Percentiles rank a stretch among this genome's conserved stretches.
These are phyloP conservation scores for Nesogale talazaci DNA, from an alignment of 2,113 vertebrate genomes.

Conservation along the genomic window DNA sequence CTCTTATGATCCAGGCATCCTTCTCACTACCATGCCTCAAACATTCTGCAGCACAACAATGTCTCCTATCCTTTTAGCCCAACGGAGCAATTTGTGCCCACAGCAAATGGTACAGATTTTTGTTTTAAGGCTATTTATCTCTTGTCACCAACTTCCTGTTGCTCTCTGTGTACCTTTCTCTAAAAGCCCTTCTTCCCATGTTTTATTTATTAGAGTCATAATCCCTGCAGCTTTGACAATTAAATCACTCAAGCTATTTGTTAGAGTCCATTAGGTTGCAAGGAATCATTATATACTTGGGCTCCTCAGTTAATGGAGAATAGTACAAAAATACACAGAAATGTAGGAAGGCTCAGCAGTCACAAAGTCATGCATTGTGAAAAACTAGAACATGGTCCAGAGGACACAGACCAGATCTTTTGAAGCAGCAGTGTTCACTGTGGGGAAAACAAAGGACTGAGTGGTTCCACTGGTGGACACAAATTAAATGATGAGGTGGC, in stretches of 20 bases:
- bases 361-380: neutral
- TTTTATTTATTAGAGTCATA: constrained; percentile 53
- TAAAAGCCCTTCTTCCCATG: constrained; percentile 47
- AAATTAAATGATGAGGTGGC: neutral
- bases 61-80: neutral
- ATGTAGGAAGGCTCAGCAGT: constrained; percentile 17
- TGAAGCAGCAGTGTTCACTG: neutral
- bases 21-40: neutral
- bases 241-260: constrained; percentile 50
- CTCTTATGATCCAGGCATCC: constrained; percentile 53
- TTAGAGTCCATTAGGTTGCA: constrained; percentile 59
- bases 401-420: neutral
- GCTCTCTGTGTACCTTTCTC: constrained; percentile 10
- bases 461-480: neutral
- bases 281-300: constrained; percentile 25
- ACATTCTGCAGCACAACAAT: neutral
- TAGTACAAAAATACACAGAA: constrained; percentile 54
- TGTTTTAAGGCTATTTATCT: neutral
- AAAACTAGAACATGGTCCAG: neutral
- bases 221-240: constrained; percentile 50
- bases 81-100: constrained; percentile 3
- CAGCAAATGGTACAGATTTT: neutral
- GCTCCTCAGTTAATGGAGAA: constrained; percentile 33
- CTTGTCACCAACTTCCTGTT: constrained; percentile 43
- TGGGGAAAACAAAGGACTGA: neutral